Percentiles rank a stretch among this genome's conserved stretches.
These are phyloP conservation scores for Gymnoscopelus braueri DNA, from an alignment of 2,797 vertebrate species.

Conservation along the genomic window DNA sequence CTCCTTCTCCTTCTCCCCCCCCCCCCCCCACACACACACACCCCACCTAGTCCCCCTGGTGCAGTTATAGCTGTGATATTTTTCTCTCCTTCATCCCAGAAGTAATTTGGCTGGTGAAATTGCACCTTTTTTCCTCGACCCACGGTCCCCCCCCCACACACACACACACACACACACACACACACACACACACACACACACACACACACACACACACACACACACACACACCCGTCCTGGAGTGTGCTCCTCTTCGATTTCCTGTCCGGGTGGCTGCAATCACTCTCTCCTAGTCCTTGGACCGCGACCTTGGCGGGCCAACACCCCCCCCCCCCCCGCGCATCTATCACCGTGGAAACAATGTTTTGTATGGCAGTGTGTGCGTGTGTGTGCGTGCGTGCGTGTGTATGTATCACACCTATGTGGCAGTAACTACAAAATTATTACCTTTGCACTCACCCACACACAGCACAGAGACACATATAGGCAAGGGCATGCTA, in stretches of 20 bases:
- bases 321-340: constrained; percentile 49
- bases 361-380: constrained; percentile 55
- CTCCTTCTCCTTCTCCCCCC: constrained; percentile 29
- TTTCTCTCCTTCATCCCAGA: constrained; percentile 80
- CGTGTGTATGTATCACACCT: constrained; percentile 54
- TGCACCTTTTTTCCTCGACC: constrained; percentile 78
- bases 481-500: no score
- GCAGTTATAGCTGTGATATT: constrained; percentile 75
- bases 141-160: neutral
- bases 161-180: no score
- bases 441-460: constrained; percentile 18
- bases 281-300: constrained; percentile 82
- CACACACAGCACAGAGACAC: neutral
- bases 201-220: neutral
- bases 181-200: constrained; percentile 35
- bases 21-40: constrained; percentile 20
- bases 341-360: constrained; percentile 80
- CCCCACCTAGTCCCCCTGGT: constrained; percentile 25
- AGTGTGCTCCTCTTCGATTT: constrained; percentile 84
- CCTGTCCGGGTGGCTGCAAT: constrained; percentile 84
- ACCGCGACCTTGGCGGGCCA: constrained; percentile 74
- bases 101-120: constrained; percentile 86
- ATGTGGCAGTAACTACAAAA: constrained; percentile 40
- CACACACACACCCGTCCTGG: constrained; percentile 40
- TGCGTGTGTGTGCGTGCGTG: no score